Evolutionary conservation across 2,113 vertebrate species (phyloP).

Genomic region (Vicugna pacos): DNA sequence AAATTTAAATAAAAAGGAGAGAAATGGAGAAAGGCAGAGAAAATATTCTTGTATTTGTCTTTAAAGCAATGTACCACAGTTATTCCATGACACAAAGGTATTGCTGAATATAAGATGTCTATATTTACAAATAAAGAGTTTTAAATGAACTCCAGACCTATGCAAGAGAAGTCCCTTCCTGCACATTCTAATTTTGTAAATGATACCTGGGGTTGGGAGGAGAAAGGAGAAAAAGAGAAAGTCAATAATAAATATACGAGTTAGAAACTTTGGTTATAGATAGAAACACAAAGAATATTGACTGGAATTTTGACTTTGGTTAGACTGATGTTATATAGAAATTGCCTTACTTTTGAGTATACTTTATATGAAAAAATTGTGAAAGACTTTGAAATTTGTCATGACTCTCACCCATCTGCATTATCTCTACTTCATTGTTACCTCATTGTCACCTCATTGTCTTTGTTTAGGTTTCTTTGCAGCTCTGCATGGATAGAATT

Average conservation of each 20-base stretch:
- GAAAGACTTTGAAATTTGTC: neutral
- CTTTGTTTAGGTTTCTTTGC: neutral
- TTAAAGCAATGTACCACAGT: neutral
- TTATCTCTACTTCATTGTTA: neutral
- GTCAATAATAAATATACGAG: neutral
- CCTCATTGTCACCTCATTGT: neutral
- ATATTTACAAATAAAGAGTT: neutral
- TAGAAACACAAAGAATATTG: neutral
- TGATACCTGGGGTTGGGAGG: neutral
- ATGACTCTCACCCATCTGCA: neutral
- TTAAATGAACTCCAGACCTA: conserved; percentile 21
- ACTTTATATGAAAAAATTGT: neutral
- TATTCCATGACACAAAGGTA: neutral
- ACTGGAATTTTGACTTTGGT: neutral
- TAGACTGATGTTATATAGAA: neutral
- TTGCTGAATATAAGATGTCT: neutral
- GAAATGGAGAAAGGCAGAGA: neutral
- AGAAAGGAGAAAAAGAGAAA: neutral
- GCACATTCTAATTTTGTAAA: neutral
- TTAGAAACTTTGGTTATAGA: neutral
- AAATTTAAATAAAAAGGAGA: neutral
- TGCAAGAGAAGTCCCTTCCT: neutral
- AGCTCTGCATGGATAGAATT: neutral
- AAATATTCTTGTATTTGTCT: neutral
- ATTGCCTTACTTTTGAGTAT: neutral